Evolutionary conservation across 2,113 vertebrate genomes (phyloP), one percentile per base, ranked within the genome.

Genomic region (Grus americana): DNA sequence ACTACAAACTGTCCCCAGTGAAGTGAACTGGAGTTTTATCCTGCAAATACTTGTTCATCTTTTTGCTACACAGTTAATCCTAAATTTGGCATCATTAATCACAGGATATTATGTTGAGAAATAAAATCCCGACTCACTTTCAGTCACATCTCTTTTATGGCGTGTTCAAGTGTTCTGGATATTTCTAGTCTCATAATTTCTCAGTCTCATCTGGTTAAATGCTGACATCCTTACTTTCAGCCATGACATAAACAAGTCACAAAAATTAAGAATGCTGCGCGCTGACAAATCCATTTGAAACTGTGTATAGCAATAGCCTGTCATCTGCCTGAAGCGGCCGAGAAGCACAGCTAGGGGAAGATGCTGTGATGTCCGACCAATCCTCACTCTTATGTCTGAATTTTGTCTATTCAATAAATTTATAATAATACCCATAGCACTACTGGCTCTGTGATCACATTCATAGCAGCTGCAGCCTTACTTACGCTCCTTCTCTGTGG

Each of bases 191-290:
- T n/a, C 68, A 73, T 55, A 72, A 94, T 89, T 91, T 79, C 93
- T 78, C 67, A 76, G 57, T 66, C 91, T 95, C 86, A 95, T 79
- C 78, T 95, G 84, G 62, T 90, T 92, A 92, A 95, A 79, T 73
- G 95, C 84, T 91, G 91, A 92, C 91, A 95, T 40, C 46, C 49
- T 85, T 40, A 85, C 65, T 91, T 95, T 92, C 86, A 92, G 70
- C n/a, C 62, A 57, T 1, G 54, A 82, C 78, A 81, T 46, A 75
- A 95, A 93, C 71, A 76, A 96, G 76, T 46, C 74, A 89, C 65
- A 91, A 89, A 79, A 95, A 92, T 58, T 58, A 95, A 65, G 73
- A 91, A 46, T 0, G 19, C 76, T 80, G 42, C 1, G 6, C 47
- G 57, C 47, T 74, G 59, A 92, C n/a, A 94, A 90, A 88, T 55